A percentile compares a stretch with the other conserved stretches of the same genome.
phyloP scores from a whole-genome alignment of 1,140 invertebrate species.

The Pogonomyrmex barbatus region DNA sequence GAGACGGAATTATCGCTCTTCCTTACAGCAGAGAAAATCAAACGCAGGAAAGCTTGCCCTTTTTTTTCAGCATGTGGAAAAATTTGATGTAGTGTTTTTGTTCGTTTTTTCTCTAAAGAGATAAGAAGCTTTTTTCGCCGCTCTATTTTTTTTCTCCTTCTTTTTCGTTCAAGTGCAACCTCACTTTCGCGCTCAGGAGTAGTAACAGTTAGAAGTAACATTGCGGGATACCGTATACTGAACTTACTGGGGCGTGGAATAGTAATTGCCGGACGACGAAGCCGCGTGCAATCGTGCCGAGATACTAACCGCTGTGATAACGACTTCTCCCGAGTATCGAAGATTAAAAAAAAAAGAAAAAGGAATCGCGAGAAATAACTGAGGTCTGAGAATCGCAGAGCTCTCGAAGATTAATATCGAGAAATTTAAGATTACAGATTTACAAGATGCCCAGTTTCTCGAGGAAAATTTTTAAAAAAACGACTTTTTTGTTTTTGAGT shows the following conservation, averaged over 20 bases:
- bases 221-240: constrained; percentile 37
- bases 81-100: neutral
- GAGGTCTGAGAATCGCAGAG: neutral
- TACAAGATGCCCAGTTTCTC: neutral
- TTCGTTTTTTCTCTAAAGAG: neutral
- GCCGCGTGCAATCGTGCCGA: constrained; percentile 29
- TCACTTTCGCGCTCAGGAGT: constrained; percentile 31
- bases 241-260: constrained; percentile 54
- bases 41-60: neutral
- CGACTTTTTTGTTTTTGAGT: neutral
- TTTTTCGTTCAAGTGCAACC: neutral
- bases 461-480: neutral
- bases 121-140: neutral
- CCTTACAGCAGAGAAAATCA: neutral
- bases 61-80: constrained; percentile 34
- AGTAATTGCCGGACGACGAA: constrained; percentile 52
- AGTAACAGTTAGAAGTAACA: constrained; percentile 64
- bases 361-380: constrained; percentile 8
- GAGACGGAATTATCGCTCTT: constrained; percentile 15
- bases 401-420: constrained; percentile 24
- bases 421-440: constrained; percentile 18
- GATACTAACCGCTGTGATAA: constrained; percentile 24
- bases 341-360: constrained; percentile 17
- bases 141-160: constrained; percentile 21
- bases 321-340: neutral